Evolutionary conservation across 2,113 vertebrate genomes (phyloP), one percentile per base, ranked within the genome.

Genomic region (Rhabdornis inornatus): DNA sequence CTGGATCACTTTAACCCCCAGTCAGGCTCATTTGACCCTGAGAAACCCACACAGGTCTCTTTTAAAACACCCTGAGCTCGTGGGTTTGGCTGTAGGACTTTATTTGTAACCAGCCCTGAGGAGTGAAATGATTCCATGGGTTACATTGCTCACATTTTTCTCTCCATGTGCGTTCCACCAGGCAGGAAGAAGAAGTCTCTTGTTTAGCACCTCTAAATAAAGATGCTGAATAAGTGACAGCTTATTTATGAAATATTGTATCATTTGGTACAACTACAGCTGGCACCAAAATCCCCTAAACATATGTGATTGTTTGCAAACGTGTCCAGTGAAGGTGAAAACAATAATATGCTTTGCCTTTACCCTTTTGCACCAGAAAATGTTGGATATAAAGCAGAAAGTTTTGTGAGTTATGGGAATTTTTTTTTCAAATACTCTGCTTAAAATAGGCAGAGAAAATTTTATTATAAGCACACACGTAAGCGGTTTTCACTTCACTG

Each of bases 231-330:
- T 74, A 96, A 97, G 56, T 95, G 90, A 91, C 92, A 94, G 93
- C 56, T 97, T 95, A 94, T 94, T 95, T 95, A 86, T 87, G 83
- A 97, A 94, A 96, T 86, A 92, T 70, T 91, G 47, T 83, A 89
- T 96, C 55, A 2, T 93, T 90, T 96, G 80, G 59, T 90, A 72
- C 82, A 92, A 87, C 81, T 97, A 59, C 91, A 96, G 77, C 86
- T 96, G 95, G 94, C 91, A 96, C 75, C 77, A 92, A 93, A 96
- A 89, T 83, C 69, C 74, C n/a, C 74, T 91, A 84, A 94, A 83
- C 92, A 93, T 97, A 96, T 95, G 94, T 89, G 83, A 64, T 60
- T 97, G 92, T 95, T 96, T 96, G 90, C 95, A 96, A 96, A 96
- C 53, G 0, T 93, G 92, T 94, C 92, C 94, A 93, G 72, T 35